These are phyloP conservation scores for Trichopoda pennipes DNA, from an alignment of 2,888 invertebrate species.

Conservation along the genomic window DNA sequence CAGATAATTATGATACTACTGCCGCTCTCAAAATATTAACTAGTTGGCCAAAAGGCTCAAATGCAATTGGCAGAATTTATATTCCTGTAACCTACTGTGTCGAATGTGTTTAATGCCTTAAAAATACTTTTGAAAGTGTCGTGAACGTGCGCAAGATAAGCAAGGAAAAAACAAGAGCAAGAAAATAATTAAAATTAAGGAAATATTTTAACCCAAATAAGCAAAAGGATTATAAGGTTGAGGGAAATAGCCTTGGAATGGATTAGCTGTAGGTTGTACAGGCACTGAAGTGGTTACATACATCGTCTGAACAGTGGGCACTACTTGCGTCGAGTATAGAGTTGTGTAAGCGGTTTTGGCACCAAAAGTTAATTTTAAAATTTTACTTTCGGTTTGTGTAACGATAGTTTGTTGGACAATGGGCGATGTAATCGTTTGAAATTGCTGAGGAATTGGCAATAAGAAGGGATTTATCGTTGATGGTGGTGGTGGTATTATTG, in stretches of 20 bases:
- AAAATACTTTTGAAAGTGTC: no score
- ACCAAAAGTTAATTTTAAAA: constrained; percentile 93
- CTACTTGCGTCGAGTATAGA: constrained; percentile 89
- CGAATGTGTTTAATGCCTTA: no score
- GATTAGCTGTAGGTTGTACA: constrained; percentile 84
- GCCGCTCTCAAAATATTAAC: no score
- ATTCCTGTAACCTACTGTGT: no score
- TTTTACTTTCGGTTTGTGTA: constrained; percentile 89
- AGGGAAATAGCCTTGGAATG: constrained; percentile 89
- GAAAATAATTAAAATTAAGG: no score
- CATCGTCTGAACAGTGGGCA: constrained; percentile 91
- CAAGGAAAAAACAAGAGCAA: no score
- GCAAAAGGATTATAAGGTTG: constrained; percentile 89
- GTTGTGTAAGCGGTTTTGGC: constrained; percentile 94
- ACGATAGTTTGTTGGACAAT: constrained; percentile 90
- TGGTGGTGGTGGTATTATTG: constrained; percentile 34
- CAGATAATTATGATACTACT: no score
- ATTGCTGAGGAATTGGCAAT: constrained; percentile 85
- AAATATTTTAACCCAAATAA: constrained; percentile 84
- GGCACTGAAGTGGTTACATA: constrained; percentile 91
- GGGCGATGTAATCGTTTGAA: constrained; percentile 89
- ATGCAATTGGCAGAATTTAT: no score
- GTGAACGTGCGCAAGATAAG: no score
- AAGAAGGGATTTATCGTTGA: constrained; percentile 80
- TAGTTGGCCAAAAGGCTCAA: no score